Evolutionary conservation across 2,888 invertebrate genomes (phyloP), one percentile per base, ranked within the genome.

Genomic region (Coelinius sp.): DNA sequence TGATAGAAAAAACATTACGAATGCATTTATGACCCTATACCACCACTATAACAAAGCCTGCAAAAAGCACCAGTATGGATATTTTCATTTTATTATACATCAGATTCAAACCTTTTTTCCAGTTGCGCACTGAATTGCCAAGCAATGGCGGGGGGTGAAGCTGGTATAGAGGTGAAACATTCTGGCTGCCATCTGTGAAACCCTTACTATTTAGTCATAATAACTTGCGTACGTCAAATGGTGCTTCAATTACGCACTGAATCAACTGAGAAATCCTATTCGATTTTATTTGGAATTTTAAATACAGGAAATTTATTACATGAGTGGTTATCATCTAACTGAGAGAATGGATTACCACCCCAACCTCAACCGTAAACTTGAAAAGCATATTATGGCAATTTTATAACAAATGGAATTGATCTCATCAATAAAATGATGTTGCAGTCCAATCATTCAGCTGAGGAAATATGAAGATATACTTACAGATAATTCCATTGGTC

Each of bases 111-210:
- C 86, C 86, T 86, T 86, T 86, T 84, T 85, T 86, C 86, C 86
- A 86, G 83, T 83, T 85, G 83, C 84, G 85, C 74, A 79, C 83
- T 78, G 85, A 81, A 83, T 83, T 85, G 81, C 80, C 85, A 83
- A 81, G 84, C 83, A 81, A 87, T 85, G 80, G 81, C 83, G 82
- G 87, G 81, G 80, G 86, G 79, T 79, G 88, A 83, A 80, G 83
- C 83, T 85, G 86, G 80, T 86, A 85, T 79, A 82, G 84, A 79
- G 86, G 79, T 83, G 84, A 80, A 80, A 85, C 85, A 80, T 87
- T 84, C 82, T 81, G 85, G 81, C 84, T 82, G 82, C 85, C 85
- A 86, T 86, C 86, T 86, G 86, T 80, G 85, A 83, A 86, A 84
- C 81, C 81, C 84, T 86, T 84, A 79, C 80, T 78, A 81, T 85